These are phyloP conservation scores for Cremastinae sp. DNA, from an alignment of 2,888 invertebrate species.

Conservation along the genomic window DNA sequence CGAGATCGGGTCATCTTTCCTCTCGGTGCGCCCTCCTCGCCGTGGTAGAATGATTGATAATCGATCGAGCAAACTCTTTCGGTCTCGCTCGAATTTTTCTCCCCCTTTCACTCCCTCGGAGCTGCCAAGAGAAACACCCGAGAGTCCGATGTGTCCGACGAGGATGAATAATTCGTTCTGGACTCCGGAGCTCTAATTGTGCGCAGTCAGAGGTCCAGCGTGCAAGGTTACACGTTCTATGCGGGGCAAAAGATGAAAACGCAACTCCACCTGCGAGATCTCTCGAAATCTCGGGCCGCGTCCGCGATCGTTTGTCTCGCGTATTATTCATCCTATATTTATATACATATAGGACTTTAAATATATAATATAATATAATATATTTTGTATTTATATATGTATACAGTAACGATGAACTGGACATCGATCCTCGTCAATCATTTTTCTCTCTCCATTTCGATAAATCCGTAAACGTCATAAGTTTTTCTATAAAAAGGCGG, in stretches of 20 bases:
- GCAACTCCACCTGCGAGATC: slow-evolving; percentile 36
- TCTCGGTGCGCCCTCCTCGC: slow-evolving; percentile 24
- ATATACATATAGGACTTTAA: slow-evolving; percentile 8
- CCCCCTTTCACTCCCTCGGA: neutral
- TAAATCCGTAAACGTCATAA: slow-evolving; percentile 1
- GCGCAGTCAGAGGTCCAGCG: slow-evolving; percentile 75
- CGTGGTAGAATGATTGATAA: slow-evolving; percentile 74
- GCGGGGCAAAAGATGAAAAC: slow-evolving; percentile 25
- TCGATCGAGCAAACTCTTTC: slow-evolving; percentile 72
- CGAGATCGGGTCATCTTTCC: slow-evolving; percentile 41
- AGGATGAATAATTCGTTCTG: slow-evolving; percentile 76
- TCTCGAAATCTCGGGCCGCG: neutral
- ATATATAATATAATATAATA: too few relatives aligned
- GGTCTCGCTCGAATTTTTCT: slow-evolving; percentile 19
- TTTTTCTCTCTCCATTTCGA: neutral
- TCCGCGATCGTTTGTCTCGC: slow-evolving; percentile 14
- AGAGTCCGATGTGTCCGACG: slow-evolving; percentile 72
- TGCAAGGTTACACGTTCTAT: slow-evolving; percentile 38
- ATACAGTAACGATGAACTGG: too few relatives aligned
- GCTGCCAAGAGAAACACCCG: slow-evolving; percentile 53
- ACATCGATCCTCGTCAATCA: slow-evolving; percentile 67
- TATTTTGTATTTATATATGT: too few relatives aligned
- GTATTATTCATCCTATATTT: slow-evolving; percentile 7
- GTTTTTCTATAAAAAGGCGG: neutral
- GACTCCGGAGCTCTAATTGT: slow-evolving; percentile 74